phyloP scores from a whole-genome alignment of 1,140 invertebrate species.

The Vollenhovia emeryi region DNA sequence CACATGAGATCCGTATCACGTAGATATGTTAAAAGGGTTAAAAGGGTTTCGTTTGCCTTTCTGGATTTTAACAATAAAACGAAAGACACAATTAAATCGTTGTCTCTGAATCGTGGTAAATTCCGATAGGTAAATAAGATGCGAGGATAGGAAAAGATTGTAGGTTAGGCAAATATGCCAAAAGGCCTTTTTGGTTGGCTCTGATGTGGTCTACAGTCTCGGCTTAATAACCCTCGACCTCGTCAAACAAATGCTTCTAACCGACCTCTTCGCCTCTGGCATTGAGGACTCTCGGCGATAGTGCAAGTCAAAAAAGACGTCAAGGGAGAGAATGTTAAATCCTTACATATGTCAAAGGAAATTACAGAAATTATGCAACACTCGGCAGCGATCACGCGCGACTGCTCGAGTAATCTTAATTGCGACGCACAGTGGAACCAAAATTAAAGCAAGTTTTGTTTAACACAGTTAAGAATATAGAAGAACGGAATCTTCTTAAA shows the following conservation, averaged over 20 bases:
- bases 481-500: not conserved
- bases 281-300: conserved; percentile 55
- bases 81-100: not conserved
- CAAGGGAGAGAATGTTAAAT: not conserved
- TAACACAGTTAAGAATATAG: not conserved
- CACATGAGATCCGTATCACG: not conserved
- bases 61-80: not conserved
- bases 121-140: conserved; percentile 67
- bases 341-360: not conserved
- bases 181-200: conserved; percentile 78
- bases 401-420: not conserved
- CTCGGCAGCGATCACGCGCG: not conserved
- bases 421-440: not conserved
- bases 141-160: conserved; percentile 61
- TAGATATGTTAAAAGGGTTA: not conserved
- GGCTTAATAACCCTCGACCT: conserved; percentile 85
- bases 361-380: not conserved
- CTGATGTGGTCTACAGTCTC: conserved; percentile 84
- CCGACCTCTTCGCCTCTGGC: conserved; percentile 74
- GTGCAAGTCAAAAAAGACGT: conserved; percentile 32
- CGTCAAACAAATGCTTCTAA: conserved; percentile 83
- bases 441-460: not conserved
- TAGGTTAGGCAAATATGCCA: conserved; percentile 77
- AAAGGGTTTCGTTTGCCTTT: not conserved
- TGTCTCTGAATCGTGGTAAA: conserved; percentile 49